Evolutionary conservation across 53 echinoderm and acorn worm species (phyloP), one percentile per base, ranked within the genome.

Genomic region (Luidia sarsii): DNA sequence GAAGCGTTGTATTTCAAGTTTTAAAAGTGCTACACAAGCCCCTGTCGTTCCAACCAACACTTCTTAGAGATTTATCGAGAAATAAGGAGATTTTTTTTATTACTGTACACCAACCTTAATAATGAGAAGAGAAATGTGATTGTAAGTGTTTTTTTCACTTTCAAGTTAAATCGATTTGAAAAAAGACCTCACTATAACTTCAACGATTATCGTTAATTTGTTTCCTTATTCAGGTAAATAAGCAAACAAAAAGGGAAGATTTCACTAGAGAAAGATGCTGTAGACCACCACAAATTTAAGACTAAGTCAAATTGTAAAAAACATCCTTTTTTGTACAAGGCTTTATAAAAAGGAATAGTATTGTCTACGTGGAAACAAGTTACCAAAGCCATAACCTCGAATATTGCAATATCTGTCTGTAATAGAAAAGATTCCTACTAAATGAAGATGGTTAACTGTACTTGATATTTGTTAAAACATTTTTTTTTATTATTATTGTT

Each of bases 281-380:
- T 46, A 60, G 61, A 43, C 43, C 46, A 77, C 77, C 77, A 60
- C 60, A 45, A 77, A 57, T 74, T 57, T 11, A 57, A 60, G 77
- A 61, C 60, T 60, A 77, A 59, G 74, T 74, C 74, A 74, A 61
- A 77, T 77, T 25, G 77, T 77, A 77, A 77, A 77, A 77, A 77
- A 61, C 59, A 57, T 59, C 60, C 65, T 65, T 65, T 77, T 57
- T 67, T 67, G 67, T 77, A 77, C 77, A 77, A 77, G 77, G 77
- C 77, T 77, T 77, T 77, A 77, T 77, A 77, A 77, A 77, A 77
- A 77, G 77, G 77, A 77, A 77, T 59, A 77, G 77, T 77, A 77
- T 77, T 45, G 59, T 77, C 77, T 77, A 77, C 77, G 38, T 77
- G 59, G 77, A 77, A 77, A 77, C 77, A 61, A 77, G 77, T 57